These are phyloP conservation scores for Dinocampus coccinellae DNA, from an alignment of 2,888 invertebrate genomes.

Conservation along the genomic window DNA sequence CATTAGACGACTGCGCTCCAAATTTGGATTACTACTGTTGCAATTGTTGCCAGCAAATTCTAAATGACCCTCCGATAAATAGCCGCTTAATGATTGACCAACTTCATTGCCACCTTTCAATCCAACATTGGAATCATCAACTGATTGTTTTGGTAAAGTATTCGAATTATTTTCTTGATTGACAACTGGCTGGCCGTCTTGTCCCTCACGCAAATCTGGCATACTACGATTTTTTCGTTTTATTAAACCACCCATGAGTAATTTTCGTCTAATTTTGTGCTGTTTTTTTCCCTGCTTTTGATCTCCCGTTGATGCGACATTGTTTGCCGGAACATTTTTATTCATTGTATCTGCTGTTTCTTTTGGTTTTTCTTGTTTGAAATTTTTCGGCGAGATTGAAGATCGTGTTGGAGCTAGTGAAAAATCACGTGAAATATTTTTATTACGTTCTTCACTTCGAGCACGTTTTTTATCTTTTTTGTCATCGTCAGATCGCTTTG, in stretches of 20 bases:
- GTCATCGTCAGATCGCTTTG: constrained; percentile 78
- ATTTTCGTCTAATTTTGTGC: constrained; percentile 88
- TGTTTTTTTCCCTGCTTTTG: constrained; percentile 87
- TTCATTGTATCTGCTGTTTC: constrained; percentile 73
- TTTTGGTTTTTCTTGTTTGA: constrained; percentile 66
- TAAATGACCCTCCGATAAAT: constrained; percentile 88
- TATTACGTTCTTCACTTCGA: constrained; percentile 87
- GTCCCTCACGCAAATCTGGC: constrained; percentile 90
- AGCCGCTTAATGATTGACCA: constrained; percentile 79
- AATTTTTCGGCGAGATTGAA: constrained; percentile 59
- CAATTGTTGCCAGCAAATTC: constrained; percentile 77
- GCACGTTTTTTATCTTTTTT: constrained; percentile 83
- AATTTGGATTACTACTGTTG: constrained; percentile 80
- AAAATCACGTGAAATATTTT: constrained; percentile 78
- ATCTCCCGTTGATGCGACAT: constrained; percentile 66
- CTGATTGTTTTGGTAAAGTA: constrained; percentile 67
- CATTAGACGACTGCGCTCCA: constrained; percentile 89
- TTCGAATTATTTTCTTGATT: constrained; percentile 64
- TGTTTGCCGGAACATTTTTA: constrained; percentile 43
- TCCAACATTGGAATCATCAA: constrained; percentile 85
- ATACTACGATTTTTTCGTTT: constrained; percentile 90
- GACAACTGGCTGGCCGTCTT: constrained; percentile 70
- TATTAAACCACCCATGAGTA: constrained; percentile 91
- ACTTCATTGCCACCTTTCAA: constrained; percentile 73
- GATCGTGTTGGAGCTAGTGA: constrained; percentile 75